Conservation (phyloP, 2,888 invertebrate species). For the Siphonodentalium dalli region DNA sequence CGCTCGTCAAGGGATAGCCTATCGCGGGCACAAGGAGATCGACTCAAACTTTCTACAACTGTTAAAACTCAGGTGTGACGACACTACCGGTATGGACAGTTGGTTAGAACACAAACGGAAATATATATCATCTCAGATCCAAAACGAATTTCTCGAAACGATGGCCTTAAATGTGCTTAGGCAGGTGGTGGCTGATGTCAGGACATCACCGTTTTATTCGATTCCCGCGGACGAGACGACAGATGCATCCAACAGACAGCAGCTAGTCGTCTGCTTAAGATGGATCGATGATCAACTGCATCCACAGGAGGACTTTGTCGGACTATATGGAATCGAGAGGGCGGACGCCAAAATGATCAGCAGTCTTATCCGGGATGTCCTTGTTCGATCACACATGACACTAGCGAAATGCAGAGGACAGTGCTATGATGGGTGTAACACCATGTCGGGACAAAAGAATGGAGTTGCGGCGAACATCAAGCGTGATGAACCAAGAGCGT, state of each 20-base stretch:
- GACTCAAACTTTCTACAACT: constrained; percentile 23
- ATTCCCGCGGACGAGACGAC: constrained; percentile 25
- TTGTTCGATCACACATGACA: constrained; percentile 12
- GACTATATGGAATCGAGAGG: constrained; percentile 19
- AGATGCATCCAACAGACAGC: constrained; percentile 27
- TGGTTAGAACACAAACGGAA: constrained; percentile 24
- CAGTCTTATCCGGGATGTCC: constrained; percentile 12
- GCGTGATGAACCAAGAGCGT: constrained; percentile 14
- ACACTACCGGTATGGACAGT: constrained; percentile 9
- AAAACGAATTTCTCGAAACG: constrained; percentile 27
- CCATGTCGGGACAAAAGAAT: constrained; percentile 14
- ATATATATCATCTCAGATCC: constrained; percentile 25
- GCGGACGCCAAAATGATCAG: constrained; percentile 13
- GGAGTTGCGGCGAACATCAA: constrained; percentile 12
- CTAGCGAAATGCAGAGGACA: constrained; percentile 21
- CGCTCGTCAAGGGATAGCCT: constrained; percentile 16
- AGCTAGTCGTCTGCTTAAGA: constrained; percentile 23
- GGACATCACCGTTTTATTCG: constrained; percentile 4
- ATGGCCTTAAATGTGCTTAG: constrained; percentile 22
- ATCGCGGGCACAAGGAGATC: constrained; percentile 13
- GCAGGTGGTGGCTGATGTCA: constrained; percentile 5
- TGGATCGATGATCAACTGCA: constrained; percentile 21
- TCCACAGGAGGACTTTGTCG: constrained; percentile 28
- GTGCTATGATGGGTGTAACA: constrained; percentile 17
- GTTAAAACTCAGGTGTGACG: constrained; percentile 16